These are phyloP conservation scores for Nasonia oneida DNA, from an alignment of 2,888 invertebrate species.

Conservation along the genomic window DNA sequence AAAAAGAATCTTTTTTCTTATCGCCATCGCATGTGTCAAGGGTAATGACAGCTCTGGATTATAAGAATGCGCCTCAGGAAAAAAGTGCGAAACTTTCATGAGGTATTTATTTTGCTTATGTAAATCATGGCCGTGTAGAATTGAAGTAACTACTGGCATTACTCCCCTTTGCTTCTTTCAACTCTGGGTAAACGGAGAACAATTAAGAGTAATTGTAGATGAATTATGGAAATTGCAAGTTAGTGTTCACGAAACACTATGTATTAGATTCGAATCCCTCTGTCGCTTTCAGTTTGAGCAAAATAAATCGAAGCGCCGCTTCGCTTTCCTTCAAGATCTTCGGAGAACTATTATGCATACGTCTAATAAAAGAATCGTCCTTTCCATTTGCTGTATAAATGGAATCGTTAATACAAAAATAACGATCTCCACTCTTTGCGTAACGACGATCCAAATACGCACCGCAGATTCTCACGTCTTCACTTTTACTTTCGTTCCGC, in stretches of 20 bases:
- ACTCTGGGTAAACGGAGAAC: background rate
- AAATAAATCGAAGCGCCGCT: background rate
- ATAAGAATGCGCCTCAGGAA: background rate
- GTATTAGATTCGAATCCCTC: background rate
- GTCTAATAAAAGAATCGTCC: background rate
- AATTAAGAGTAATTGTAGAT: background rate
- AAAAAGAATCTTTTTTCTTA: background rate
- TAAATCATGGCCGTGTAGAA: background rate
- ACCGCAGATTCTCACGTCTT: background rate
- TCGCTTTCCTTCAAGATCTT: too few species aligned
- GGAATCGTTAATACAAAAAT: conserved; percentile 17
- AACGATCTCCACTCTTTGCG: conserved; percentile 29
- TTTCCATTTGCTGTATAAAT: background rate
- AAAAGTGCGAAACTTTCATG: background rate
- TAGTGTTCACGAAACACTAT: background rate
- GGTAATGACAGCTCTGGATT: background rate
- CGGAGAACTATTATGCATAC: too few species aligned
- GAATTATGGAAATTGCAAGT: background rate
- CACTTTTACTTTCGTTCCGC: conserved; percentile 50
- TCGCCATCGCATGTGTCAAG: background rate
- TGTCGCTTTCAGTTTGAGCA: background rate
- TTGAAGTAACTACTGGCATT: background rate
- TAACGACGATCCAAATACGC: conserved; percentile 23
- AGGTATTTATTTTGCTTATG: conserved; percentile 1
- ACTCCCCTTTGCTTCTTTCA: background rate